A percentile compares a stretch with the other conserved stretches of the same genome.
These are phyloP conservation scores for Allacma fusca DNA, from an alignment of 2,888 invertebrate species.

Conservation along the genomic window DNA sequence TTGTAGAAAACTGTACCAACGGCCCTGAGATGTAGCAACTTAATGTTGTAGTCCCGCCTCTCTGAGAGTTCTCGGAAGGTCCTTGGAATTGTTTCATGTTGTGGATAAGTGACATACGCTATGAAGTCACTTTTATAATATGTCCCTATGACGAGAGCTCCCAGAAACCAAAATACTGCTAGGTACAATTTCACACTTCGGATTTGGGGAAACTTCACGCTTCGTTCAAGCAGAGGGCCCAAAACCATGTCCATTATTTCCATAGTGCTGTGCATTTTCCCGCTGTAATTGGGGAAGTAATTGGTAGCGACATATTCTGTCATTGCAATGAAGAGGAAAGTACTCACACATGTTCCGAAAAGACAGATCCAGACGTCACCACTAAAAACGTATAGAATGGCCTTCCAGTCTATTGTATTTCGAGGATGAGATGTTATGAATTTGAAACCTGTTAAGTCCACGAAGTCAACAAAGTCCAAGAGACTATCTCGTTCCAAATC, in stretches of 20 bases:
- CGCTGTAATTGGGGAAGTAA: too few species aligned
- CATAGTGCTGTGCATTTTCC: neutral
- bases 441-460: neutral
- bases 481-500: neutral
- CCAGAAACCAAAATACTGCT: neutral
- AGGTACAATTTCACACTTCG: too few species aligned
- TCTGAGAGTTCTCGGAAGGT: neutral
- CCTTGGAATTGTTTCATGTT: neutral
- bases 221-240: neutral
- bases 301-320: too few species aligned
- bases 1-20: neutral
- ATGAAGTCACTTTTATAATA: conserved; percentile 6
- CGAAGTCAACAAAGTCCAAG: neutral
- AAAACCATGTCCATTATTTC: neutral
- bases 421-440: neutral
- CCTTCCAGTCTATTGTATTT: neutral
- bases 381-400: neutral
- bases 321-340: neutral
- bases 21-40: neutral
- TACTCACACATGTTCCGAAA: neutral
- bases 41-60: neutral
- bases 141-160: neutral
- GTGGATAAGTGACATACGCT: conserved; percentile 8
- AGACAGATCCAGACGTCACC: neutral
- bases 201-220: neutral